A percentile compares a stretch with the other conserved stretches of the same genome.
These are phyloP conservation scores for Rhingia campestris DNA, from an alignment of 2,888 invertebrate species.

Conservation along the genomic window DNA sequence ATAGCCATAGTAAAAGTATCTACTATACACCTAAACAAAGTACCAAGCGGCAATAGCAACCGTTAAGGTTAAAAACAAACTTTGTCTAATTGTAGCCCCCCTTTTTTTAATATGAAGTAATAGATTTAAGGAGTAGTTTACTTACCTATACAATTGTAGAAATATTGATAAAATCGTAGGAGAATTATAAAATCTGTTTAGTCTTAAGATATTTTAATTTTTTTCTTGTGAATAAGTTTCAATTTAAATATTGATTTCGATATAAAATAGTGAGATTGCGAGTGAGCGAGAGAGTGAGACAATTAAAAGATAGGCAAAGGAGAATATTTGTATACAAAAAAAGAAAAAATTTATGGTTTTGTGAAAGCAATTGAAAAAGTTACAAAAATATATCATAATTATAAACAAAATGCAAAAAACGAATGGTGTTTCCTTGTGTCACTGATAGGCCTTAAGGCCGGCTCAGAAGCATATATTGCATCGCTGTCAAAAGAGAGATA, in stretches of 20 bases:
- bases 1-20: slow-evolving; percentile 21
- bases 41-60: slow-evolving; percentile 38
- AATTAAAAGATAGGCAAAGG: slow-evolving; percentile 18
- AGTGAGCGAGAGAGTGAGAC: slow-evolving; percentile 67
- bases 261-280: slow-evolving; percentile 57
- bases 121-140: slow-evolving; percentile 27
- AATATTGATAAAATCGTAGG: slow-evolving; percentile 51
- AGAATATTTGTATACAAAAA: slow-evolving; percentile 53
- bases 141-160: slow-evolving; percentile 16
- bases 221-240: slow-evolving; percentile 65
- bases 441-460: not conserved
- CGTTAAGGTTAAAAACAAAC: slow-evolving; percentile 19
- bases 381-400: slow-evolving; percentile 24
- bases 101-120: slow-evolving; percentile 29
- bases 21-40: slow-evolving; percentile 14
- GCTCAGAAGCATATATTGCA: no score
- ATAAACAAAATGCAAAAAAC: slow-evolving; percentile 17
- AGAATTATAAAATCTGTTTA: slow-evolving; percentile 66
- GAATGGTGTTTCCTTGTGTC: not conserved
- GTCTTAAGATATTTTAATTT: slow-evolving; percentile 17
- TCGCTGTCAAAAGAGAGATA: no score
- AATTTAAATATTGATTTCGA: slow-evolving; percentile 47
- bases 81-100: slow-evolving; percentile 24
- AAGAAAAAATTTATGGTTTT: slow-evolving; percentile 36
- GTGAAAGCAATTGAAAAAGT: slow-evolving; percentile 54